Conservation (phyloP, 2,888 invertebrate genomes). For the Metellina segmentata region DNA sequence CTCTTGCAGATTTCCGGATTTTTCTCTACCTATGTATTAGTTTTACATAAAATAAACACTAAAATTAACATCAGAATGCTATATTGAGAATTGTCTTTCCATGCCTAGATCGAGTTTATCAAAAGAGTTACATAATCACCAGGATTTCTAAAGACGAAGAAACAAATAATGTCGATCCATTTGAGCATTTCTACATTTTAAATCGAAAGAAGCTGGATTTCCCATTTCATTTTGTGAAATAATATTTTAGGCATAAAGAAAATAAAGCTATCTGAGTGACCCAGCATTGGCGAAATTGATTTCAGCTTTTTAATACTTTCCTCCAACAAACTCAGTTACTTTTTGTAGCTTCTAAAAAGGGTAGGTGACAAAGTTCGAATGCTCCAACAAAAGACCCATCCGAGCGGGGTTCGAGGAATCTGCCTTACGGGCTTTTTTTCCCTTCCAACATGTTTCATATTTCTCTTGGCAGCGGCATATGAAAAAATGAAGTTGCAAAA, state of each 20-base stretch:
- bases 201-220: not conserved
- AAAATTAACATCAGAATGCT: too few relatives aligned
- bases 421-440: constrained; percentile 39
- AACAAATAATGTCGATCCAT: too few relatives aligned
- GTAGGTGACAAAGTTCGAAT: constrained; percentile 56
- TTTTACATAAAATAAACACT: too few relatives aligned
- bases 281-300: constrained; percentile 22
- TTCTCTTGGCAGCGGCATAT: constrained; percentile 37
- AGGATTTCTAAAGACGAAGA: too few relatives aligned
- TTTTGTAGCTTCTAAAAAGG: constrained; percentile 43
- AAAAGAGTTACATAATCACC: too few relatives aligned
- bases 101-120: too few relatives aligned
- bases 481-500: constrained; percentile 32
- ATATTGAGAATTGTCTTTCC: too few relatives aligned
- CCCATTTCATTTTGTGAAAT: not conserved
- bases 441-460: constrained; percentile 49
- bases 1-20: too few relatives aligned
- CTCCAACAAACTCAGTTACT: constrained; percentile 8
- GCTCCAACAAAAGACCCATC: constrained; percentile 45
- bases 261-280: not conserved
- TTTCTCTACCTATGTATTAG: too few relatives aligned
- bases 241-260: not conserved
- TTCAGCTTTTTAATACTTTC: constrained; percentile 19
- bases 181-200: not conserved
- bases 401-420: constrained; percentile 27